Evolutionary conservation across 2,113 vertebrate genomes (phyloP), one percentile per base, ranked within the genome.

Genomic region (Pangasianodon gigas): DNA sequence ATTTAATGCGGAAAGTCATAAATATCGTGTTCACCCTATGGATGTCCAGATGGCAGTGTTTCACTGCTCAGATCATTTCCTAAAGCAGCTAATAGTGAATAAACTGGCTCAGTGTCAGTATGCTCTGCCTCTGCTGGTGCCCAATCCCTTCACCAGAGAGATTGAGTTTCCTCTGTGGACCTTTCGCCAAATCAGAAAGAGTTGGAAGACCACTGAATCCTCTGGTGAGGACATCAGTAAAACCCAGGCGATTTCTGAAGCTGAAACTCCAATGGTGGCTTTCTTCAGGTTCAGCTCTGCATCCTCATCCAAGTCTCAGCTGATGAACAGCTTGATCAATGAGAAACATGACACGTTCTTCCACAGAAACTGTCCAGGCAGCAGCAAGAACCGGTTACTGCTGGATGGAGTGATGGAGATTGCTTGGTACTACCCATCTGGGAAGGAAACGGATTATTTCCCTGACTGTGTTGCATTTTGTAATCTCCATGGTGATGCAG

Each of bases 31-130:
- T 48, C 94, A 96, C 90, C 95, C 95, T 21, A 94, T 97, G 94
- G 96, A 96, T 85, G 88, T 96, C 84, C 96, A 96, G 86, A 97
- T 97, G 95, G 95, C 95, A 19, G 92, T 96, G 51, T 96, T 95
- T 87, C 93, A 96, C 52, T 96, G 95, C 2, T 94, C 96, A 21
- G 95, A 97, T 83, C 91, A 93, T 37, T 96, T 97, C 88, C 91
- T 95, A 11, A 94, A 94, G 85, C 95, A 96, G 90, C 92, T 92
- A 89, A 86, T 97, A 51, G 84, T 93, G 0, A 95, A 37, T 37
- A 37, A 37, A 37, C 37, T 37, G 37, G 37, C 37, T 37, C 37
- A 37, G 37, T 37, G 37, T 37, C 37, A 37, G 37, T 37, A 37
- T 37, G 37, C 37, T 37, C 37, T 37, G 37, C 37, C 37, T 37